A percentile compares a stretch with the other conserved stretches of the same genome.
These are phyloP conservation scores for Philereme vetulata DNA, from an alignment of 2,888 invertebrate genomes.

Conservation along the genomic window DNA sequence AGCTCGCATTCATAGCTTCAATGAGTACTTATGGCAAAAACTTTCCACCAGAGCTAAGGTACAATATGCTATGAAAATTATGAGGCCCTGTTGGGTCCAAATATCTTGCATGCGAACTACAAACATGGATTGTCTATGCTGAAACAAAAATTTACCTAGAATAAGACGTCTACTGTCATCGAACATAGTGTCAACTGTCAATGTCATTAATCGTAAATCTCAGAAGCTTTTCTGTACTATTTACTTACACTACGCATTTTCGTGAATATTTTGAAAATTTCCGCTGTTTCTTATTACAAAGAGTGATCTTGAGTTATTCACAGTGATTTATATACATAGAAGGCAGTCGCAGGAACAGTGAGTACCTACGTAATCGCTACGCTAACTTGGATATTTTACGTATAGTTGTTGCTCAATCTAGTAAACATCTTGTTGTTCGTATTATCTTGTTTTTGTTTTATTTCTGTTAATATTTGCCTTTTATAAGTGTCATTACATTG, in stretches of 20 bases:
- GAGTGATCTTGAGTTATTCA: conserved; percentile 5
- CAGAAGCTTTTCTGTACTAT: conserved; percentile 1
- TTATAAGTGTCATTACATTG: conserved; percentile 16
- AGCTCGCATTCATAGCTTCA: too few species aligned
- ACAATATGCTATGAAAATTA: too few species aligned
- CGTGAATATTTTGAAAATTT: conserved; percentile 38
- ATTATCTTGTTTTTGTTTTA: conserved; percentile 28
- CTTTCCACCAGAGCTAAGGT: too few species aligned
- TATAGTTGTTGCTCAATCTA: conserved; percentile 9
- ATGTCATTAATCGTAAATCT: not conserved
- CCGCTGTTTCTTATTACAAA: conserved; percentile 18
- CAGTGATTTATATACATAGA: not conserved
- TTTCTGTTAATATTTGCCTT: conserved; percentile 15
- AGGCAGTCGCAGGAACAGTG: conserved; percentile 22
- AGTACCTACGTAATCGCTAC: conserved; percentile 17
- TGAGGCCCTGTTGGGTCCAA: too few species aligned
- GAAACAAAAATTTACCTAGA: too few species aligned
- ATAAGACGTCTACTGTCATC: too few species aligned
- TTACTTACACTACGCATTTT: conserved; percentile 61
- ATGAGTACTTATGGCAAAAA: too few species aligned
- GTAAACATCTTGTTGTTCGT: conserved; percentile 1
- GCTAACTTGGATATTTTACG: conserved; percentile 8
- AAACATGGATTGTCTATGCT: too few species aligned
- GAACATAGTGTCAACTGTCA: not conserved
- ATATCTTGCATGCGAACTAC: too few species aligned